Evolutionary conservation across 2,888 invertebrate genomes (phyloP), one percentile per base, ranked within the genome.

Genomic region (Arrhopalites spinosus): DNA sequence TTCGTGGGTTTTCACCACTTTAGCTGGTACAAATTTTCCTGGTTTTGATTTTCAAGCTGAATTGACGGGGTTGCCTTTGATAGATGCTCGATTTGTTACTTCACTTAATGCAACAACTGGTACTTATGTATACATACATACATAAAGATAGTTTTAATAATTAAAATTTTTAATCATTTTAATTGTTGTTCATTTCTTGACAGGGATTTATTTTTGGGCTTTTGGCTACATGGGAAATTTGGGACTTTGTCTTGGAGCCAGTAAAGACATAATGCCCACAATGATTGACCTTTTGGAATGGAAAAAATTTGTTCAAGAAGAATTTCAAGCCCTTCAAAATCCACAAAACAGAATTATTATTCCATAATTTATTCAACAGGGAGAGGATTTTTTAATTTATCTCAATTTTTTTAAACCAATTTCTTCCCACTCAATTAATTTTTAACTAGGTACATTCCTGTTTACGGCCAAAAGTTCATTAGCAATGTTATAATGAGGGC

Each of bases 1-100:
- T 1, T 5, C 69, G 1, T 69, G 69, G 69, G 25, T 20, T 13
- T 30, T 69, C 17, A 47, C 50, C 17, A 69, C 69, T 7, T 47
- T 20, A 1, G 47, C 50, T 25, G 20, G 25, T 8, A 25, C 69
- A 1, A 69, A 69, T 30, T 47, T 69, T 3, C 69, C 69, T 23
- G 69, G 69, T 8, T 25, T 11, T 1, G 50, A 47, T 8, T 20
- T 20, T 11, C 29, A 50, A 50, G 23, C 43, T 3, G 17, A 25
- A 45, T 45, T 53, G 53, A 17, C 11, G 15, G 53, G 53, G 3
- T n/a, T 53, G 53, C 53, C 53, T 7, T 17, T 53, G n/a, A 53
- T 56, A n/a, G n/a, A 53, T 17, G n/a, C n/a, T 53, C 53, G n/a
- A 3, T 13, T 13, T 3, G 53, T 53, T 3, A 3, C 53, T n/a